Conservation (phyloP, 2,888 invertebrate species). For the Candidula unifasciata region DNA sequence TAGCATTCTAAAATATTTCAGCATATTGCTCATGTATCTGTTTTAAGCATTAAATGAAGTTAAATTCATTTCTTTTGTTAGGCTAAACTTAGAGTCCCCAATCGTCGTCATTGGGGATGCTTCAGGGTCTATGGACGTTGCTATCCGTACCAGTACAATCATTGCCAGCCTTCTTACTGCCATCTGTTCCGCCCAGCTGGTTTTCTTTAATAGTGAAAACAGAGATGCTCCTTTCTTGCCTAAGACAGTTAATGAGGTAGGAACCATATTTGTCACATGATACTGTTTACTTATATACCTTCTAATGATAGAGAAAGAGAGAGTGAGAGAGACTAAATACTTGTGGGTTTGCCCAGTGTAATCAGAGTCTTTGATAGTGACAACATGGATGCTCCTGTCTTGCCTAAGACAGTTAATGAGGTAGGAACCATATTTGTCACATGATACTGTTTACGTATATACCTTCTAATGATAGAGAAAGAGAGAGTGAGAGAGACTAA, state of each 20-base stretch:
- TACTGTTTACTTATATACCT: too few species aligned
- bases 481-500: too few species aligned
- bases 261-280: background rate
- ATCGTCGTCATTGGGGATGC: conserved; percentile 78
- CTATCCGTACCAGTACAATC: conserved; percentile 76
- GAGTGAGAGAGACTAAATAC: too few species aligned
- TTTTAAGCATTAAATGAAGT: background rate
- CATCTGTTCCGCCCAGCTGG: conserved; percentile 74
- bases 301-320: too few species aligned
- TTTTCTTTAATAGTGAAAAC: conserved; percentile 74
- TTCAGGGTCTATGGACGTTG: conserved; percentile 77
- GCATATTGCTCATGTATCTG: too few species aligned
- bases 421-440: conserved; percentile 45
- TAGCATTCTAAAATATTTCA: too few species aligned
- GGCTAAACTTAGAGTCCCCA: conserved; percentile 74
- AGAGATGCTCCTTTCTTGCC: conserved; percentile 71
- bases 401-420: conserved; percentile 74
- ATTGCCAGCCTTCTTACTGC: conserved; percentile 76
- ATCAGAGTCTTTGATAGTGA: conserved; percentile 75
- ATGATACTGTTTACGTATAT: background rate
- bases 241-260: conserved; percentile 72
- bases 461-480: too few species aligned
- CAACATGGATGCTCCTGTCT: conserved; percentile 66
- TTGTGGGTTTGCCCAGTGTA: too few species aligned
- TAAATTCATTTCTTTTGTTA: conserved; percentile 49